Conservation (phyloP, 64 coral and sea anemone genomes). For the Trachythela sp. region DNA sequence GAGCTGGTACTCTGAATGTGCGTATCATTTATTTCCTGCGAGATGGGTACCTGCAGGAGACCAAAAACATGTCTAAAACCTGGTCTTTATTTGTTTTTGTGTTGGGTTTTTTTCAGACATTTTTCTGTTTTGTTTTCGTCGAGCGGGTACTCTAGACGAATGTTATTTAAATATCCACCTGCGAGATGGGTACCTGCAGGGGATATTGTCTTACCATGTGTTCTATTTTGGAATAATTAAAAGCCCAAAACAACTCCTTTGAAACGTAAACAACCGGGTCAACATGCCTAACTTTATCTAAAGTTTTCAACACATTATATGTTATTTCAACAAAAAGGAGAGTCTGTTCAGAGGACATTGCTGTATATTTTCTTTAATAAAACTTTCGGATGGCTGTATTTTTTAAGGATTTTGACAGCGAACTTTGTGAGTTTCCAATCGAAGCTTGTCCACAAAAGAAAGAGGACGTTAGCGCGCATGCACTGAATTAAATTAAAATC, state of each 20-base stretch:
- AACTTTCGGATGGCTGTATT: not conserved
- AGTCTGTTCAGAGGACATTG: not conserved
- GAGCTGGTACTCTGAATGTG: not conserved
- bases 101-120: no score
- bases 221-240: no score
- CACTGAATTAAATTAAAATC: not conserved
- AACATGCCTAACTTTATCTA: not conserved
- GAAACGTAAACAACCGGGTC: not conserved
- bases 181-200: slow-evolving; percentile 4
- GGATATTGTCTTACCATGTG: not conserved
- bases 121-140: not conserved
- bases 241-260: not conserved
- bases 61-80: not conserved
- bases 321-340: not conserved
- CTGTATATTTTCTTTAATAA: not conserved
- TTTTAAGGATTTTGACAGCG: not conserved
- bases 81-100: not conserved
- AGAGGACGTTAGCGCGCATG: not conserved
- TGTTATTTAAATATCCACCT: not conserved
- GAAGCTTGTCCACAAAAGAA: not conserved
- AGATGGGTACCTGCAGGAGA: not conserved
- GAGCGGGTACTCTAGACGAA: slow-evolving; percentile 1
- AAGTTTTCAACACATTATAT: not conserved
- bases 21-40: not conserved
- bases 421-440: not conserved